Conservation (phyloP, 2,888 invertebrate genomes). For the Zonitis immaculata region DNA sequence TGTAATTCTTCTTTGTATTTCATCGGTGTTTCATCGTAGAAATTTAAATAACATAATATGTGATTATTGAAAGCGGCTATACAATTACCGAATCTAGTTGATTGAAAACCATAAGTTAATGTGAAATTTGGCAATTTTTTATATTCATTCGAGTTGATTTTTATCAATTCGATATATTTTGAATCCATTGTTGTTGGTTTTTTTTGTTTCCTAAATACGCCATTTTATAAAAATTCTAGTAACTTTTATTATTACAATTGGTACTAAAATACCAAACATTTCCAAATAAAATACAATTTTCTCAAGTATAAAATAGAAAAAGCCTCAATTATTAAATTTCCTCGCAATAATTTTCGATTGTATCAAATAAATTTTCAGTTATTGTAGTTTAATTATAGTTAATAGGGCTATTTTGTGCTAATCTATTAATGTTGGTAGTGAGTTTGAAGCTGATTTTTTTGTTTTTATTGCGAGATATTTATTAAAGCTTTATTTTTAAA, state of each 20-base stretch:
- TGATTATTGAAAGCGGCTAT: slow-evolving; percentile 7
- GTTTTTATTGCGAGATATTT: neutral
- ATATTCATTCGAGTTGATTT: slow-evolving; percentile 3
- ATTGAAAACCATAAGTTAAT: slow-evolving; percentile 11
- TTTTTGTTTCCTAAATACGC: neutral
- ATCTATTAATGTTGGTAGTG: neutral
- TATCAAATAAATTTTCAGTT: neutral
- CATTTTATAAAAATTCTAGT: neutral
- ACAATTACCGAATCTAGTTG: slow-evolving; percentile 9
- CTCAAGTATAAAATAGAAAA: neutral
- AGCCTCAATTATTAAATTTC: no score
- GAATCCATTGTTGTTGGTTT: neutral
- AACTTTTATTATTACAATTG: neutral
- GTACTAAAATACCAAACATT: no score
- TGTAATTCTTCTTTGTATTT: neutral
- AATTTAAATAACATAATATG: slow-evolving; percentile 7
- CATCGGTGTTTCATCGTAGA: slow-evolving; percentile 8
- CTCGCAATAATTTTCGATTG: neutral
- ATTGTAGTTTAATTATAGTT: neutral
- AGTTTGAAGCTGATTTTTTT: neutral
- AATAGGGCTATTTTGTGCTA: neutral
- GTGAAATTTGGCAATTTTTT: slow-evolving; percentile 5
- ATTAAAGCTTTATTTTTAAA: neutral
- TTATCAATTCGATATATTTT: slow-evolving; percentile 1
- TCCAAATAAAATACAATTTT: no score